These are phyloP conservation scores for Uromys caudimaculatus DNA, from an alignment of 2,797 vertebrate species.

Conservation along the genomic window DNA sequence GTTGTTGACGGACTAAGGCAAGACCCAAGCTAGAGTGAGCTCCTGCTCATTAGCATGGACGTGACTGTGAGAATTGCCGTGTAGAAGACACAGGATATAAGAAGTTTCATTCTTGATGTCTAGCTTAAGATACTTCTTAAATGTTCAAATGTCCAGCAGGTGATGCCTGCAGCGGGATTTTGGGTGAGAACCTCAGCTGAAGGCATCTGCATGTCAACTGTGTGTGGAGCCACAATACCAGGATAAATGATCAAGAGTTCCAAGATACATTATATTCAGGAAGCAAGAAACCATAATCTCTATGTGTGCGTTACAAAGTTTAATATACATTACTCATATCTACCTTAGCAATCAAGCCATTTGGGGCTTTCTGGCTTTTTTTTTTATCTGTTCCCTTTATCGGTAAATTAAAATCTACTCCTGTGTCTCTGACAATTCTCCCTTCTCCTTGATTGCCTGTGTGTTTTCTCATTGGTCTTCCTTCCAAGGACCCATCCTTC, in stretches of 20 bases:
- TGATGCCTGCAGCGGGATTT: neutral
- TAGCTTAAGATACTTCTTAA: neutral
- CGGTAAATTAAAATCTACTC: neutral
- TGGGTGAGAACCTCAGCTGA: neutral
- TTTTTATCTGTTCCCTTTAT: neutral
- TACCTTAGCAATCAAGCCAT: neutral
- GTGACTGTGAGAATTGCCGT: neutral
- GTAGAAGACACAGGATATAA: rapidly evolving
- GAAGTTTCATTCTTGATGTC: neutral
- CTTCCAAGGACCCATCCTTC: neutral
- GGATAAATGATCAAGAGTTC: neutral
- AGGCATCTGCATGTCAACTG: neutral
- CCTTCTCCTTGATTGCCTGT: neutral
- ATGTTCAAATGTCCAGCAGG: too few relatives aligned
- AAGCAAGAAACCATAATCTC: neutral
- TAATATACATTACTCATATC: neutral
- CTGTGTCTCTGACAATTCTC: neutral
- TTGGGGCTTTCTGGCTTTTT: neutral
- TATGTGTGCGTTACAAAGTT: neutral
- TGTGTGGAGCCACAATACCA: neutral
- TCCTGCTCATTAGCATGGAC: neutral
- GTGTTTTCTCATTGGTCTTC: neutral
- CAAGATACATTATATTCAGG: neutral
- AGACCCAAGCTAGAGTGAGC: neutral
- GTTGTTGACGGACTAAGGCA: neutral